These are phyloP conservation scores for Epizoanthus ramosus DNA, from an alignment of 92 coral and sea anemone genomes.

Conservation along the genomic window DNA sequence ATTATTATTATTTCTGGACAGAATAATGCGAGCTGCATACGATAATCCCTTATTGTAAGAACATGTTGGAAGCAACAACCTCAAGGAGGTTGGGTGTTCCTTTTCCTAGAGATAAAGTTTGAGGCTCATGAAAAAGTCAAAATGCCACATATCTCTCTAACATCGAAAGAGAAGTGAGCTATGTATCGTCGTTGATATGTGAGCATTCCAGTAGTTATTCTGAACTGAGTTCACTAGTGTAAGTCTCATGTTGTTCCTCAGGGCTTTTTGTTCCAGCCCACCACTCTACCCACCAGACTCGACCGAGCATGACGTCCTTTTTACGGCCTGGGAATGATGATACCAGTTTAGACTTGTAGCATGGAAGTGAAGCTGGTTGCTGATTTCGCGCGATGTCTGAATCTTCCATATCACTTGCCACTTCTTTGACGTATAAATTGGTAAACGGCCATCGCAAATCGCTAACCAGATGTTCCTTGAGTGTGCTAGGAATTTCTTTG, in stretches of 20 bases:
- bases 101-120: too few relatives aligned
- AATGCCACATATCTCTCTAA: too few relatives aligned
- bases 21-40: too few relatives aligned
- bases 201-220: background rate
- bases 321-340: constrained; percentile 79
- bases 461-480: constrained; percentile 51
- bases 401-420: constrained; percentile 39
- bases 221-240: background rate
- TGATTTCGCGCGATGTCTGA: constrained; percentile 10
- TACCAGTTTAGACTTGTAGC: constrained; percentile 61
- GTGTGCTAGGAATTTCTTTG: constrained; percentile 12
- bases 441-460: constrained; percentile 85
- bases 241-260: background rate
- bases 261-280: constrained; percentile 57
- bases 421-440: constrained; percentile 75
- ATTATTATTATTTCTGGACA: too few relatives aligned
- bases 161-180: too few relatives aligned
- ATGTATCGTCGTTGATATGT: too few relatives aligned
- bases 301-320: constrained; percentile 76
- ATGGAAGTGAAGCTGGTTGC: constrained; percentile 39
- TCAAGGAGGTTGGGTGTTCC: too few relatives aligned
- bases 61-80: too few relatives aligned
- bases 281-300: constrained; percentile 96
- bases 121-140: too few relatives aligned
- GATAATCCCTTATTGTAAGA: too few relatives aligned